phyloP scores from a whole-genome alignment of 2,113 vertebrate species.

The Bubo blakistoni region DNA sequence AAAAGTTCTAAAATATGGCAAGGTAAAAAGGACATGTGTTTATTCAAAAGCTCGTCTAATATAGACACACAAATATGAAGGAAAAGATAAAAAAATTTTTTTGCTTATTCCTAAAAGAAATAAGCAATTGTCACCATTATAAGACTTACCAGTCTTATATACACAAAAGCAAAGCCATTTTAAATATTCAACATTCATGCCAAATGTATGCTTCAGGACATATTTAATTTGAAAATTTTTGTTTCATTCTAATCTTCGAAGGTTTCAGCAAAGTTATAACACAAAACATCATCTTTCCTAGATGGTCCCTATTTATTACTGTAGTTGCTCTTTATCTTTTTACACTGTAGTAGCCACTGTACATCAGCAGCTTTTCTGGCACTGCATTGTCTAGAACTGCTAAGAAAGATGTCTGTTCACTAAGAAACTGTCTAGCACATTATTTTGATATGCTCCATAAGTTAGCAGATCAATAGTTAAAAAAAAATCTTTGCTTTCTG shows the following conservation, averaged over 20 bases:
- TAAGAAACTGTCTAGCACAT: constrained; percentile 64
- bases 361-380: constrained; percentile 55
- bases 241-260: constrained; percentile 27
- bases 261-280: background rate
- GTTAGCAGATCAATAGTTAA: constrained; percentile 82
- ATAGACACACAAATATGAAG: background rate
- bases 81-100: background rate
- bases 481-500: constrained; percentile 81
- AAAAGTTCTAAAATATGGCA: background rate
- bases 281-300: background rate
- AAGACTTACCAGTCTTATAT: constrained; percentile 41
- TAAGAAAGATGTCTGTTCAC: constrained; percentile 58
- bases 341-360: constrained; percentile 51
- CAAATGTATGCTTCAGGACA: background rate
- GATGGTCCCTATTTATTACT: constrained; percentile 14
- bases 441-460: constrained; percentile 70
- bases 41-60: background rate
- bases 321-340: constrained; percentile 48
- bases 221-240: constrained; percentile 2
- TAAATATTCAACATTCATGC: constrained; percentile 44
- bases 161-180: constrained; percentile 29
- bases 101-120: background rate
- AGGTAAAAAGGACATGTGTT: background rate
- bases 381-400: constrained; percentile 53
- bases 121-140: constrained; percentile 50